Evolutionary conservation across 1,140 invertebrate species (phyloP).

Genomic region (Papilio aristodemus): DNA sequence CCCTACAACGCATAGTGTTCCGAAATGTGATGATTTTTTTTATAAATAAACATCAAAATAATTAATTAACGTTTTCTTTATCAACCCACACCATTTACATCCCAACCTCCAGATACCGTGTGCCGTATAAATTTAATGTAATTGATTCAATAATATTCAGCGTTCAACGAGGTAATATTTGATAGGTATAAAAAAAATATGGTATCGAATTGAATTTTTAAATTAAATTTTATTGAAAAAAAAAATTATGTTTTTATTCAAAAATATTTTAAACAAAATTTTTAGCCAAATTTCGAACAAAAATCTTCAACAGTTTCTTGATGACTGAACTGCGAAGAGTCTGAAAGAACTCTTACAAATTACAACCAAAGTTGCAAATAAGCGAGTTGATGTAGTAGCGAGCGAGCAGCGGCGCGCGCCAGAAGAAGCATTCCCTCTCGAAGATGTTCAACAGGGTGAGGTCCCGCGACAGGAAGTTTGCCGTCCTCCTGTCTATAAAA

Average conservation of each 20-base stretch:
- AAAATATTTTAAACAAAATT: not conserved
- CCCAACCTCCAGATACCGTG: not conserved
- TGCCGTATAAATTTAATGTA: too few relatives aligned
- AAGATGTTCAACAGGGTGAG: slow-evolving; percentile 52
- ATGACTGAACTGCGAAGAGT: not conserved
- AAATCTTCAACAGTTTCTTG: not conserved
- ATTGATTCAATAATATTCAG: too few relatives aligned
- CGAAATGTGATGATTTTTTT: slow-evolving; percentile 49
- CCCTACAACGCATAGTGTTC: slow-evolving; percentile 47
- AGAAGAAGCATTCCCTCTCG: slow-evolving; percentile 56
- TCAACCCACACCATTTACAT: too few relatives aligned
- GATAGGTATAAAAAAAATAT: too few relatives aligned
- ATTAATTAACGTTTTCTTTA: slow-evolving; percentile 37
- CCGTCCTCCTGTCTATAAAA: slow-evolving; percentile 50
- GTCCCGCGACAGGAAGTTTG: slow-evolving; percentile 51
- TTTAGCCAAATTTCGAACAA: not conserved
- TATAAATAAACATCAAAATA: slow-evolving; percentile 43
- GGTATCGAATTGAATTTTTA: too few relatives aligned
- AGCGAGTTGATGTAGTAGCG: slow-evolving; percentile 47
- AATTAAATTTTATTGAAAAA: too few relatives aligned
- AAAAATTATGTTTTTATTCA: too few relatives aligned
- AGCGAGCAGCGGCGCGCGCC: slow-evolving; percentile 44
- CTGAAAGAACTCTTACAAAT: slow-evolving; percentile 31
- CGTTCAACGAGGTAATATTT: too few relatives aligned
- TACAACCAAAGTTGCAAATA: slow-evolving; percentile 60